Percentiles rank a stretch among this genome's conserved stretches.
Conservation (phyloP, 1,140 invertebrate genomes). For the Bombus superbus region DNA sequence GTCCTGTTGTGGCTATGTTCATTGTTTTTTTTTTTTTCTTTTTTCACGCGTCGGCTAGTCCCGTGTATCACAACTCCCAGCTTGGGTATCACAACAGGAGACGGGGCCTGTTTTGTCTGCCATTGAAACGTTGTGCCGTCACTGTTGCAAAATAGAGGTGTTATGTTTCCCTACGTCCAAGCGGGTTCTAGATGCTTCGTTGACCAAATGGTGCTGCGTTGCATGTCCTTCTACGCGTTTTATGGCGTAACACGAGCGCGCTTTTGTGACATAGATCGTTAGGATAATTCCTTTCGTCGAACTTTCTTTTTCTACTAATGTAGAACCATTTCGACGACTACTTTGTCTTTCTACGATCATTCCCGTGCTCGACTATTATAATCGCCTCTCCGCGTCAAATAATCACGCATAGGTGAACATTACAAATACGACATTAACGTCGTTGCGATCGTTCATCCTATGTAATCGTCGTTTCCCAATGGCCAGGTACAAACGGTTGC, state of each 20-base stretch:
- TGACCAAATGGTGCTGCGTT: neutral
- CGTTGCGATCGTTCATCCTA: neutral
- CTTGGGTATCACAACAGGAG: slow-evolving; percentile 37
- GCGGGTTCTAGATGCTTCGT: neutral
- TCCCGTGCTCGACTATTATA: neutral
- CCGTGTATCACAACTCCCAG: slow-evolving; percentile 16
- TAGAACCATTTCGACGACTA: too few relatives aligned
- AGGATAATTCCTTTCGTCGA: too few relatives aligned
- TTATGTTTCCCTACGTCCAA: slow-evolving; percentile 9
- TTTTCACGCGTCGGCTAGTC: slow-evolving; percentile 10
- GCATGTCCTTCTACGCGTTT: neutral
- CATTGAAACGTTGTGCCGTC: slow-evolving; percentile 1
- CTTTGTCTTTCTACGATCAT: too few relatives aligned
- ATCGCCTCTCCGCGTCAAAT: neutral
- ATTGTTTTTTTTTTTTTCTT: slow-evolving; percentile 36
- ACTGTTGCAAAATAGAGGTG: slow-evolving; percentile 29
- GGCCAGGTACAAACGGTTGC: too few relatives aligned
- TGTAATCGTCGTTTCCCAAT: too few relatives aligned
- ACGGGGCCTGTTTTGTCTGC: slow-evolving; percentile 10
- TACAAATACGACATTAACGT: too few relatives aligned
- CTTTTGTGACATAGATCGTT: too few relatives aligned
- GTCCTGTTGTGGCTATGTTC: slow-evolving; percentile 40
- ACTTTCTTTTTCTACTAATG: too few relatives aligned
- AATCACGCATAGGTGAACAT: neutral
- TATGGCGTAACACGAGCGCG: neutral